Evolutionary conservation across 2,113 vertebrate genomes (phyloP).

Genomic region (Microcebus jonahi): DNA sequence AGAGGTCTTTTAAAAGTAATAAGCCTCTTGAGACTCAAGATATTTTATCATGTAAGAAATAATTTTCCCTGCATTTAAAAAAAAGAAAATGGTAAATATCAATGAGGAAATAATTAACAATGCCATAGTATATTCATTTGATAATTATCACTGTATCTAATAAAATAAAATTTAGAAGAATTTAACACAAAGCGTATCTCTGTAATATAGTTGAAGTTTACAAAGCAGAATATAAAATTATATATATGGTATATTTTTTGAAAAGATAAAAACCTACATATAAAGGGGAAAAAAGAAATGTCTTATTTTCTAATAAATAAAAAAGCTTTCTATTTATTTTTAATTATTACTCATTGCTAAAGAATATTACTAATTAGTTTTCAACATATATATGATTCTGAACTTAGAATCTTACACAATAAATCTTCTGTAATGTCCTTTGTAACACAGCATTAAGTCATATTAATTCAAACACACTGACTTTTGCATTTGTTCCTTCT

Average conservation of each 20-base stretch:
- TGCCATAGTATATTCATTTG: neutral
- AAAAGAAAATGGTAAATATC: neutral
- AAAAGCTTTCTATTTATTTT: neutral
- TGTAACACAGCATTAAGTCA: neutral
- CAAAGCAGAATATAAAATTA: constrained; percentile 8
- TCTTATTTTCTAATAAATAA: neutral
- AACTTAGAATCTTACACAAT: constrained; percentile 35
- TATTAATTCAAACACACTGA: neutral
- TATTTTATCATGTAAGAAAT: neutral
- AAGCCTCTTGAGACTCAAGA: neutral
- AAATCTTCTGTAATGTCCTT: neutral
- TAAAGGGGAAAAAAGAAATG: too few relatives aligned
- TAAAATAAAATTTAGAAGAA: neutral
- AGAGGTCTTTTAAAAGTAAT: neutral
- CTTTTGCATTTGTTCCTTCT: neutral
- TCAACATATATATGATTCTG: neutral
- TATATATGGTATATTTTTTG: neutral
- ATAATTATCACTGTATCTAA: neutral
- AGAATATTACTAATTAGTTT: neutral
- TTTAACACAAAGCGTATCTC: neutral
- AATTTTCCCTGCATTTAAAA: neutral
- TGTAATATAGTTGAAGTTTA: neutral
- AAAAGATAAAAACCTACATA: neutral
- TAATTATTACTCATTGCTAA: constrained; percentile 1
- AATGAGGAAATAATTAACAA: neutral